A percentile compares a stretch with the other conserved stretches of the same genome.
Conservation (phyloP, 1,140 invertebrate genomes). For the Orchestia grillus region DNA sequence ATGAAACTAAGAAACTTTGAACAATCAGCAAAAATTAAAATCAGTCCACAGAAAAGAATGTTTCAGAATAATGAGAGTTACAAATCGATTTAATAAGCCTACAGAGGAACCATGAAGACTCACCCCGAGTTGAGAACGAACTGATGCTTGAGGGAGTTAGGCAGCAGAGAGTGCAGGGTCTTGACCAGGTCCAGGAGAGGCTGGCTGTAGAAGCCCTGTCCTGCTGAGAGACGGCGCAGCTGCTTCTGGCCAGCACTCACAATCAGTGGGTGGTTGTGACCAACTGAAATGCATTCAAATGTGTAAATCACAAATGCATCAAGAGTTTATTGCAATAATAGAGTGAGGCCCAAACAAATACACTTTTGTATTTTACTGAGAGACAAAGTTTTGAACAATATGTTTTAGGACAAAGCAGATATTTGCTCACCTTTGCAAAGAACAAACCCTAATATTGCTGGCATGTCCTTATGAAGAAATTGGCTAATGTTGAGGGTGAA, state of each 20-base stretch:
- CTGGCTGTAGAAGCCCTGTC: conserved; percentile 70
- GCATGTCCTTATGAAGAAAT: no score
- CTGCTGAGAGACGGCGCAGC: conserved; percentile 70
- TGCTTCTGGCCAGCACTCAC: conserved; percentile 74
- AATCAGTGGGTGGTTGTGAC: conserved; percentile 77
- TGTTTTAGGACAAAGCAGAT: not conserved
- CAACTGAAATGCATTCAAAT: conserved; percentile 71
- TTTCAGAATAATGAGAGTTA: not conserved
- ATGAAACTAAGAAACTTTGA: no score
- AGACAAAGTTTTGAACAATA: not conserved
- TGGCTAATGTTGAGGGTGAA: no score
- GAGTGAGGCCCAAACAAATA: not conserved
- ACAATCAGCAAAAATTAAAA: not conserved
- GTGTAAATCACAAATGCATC: not conserved
- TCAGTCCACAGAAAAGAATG: not conserved
- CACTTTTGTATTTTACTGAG: not conserved
- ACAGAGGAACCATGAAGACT: conserved; percentile 55
- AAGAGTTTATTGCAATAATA: not conserved
- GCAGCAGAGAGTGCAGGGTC: conserved; percentile 74
- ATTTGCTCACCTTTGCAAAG: not conserved
- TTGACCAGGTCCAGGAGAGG: conserved; percentile 75
- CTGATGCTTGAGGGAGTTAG: conserved; percentile 74
- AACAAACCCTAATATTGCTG: not conserved
- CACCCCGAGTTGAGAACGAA: conserved; percentile 79
- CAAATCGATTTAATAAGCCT: not conserved